Conservation (phyloP, 2,113 vertebrate genomes). For the Mustelus asterias region DNA sequence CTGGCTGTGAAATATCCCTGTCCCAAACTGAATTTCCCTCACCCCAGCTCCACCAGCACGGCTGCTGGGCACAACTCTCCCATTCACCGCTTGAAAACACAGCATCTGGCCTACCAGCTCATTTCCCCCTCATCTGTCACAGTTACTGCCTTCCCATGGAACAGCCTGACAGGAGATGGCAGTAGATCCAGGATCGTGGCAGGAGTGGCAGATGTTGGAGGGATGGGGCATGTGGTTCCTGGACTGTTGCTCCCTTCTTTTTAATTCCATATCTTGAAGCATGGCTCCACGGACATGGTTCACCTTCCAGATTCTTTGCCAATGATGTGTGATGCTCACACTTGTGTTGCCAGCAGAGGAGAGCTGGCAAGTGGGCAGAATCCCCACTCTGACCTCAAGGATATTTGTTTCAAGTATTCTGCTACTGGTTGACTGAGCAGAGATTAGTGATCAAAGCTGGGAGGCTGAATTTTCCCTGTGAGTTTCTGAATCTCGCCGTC, state of each 20-base stretch:
- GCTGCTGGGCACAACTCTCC: too few relatives aligned
- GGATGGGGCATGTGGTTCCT: background rate
- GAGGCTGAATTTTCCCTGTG: too few relatives aligned
- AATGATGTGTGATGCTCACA: background rate
- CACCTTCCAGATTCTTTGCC: background rate
- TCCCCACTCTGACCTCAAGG: too few relatives aligned
- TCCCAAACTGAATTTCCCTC: too few relatives aligned
- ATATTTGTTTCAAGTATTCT: background rate
- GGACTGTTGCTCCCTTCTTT: background rate
- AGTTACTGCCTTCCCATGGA: background rate
- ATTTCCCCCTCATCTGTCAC: background rate
- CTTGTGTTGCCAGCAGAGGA: background rate
- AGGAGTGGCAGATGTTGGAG: background rate
- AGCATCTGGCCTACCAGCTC: background rate
- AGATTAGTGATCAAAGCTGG: background rate
- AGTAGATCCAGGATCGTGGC: background rate
- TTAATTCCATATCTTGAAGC: background rate
- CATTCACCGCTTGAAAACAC: too few relatives aligned
- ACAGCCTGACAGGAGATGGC: background rate
- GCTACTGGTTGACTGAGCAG: background rate
- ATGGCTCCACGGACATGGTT: background rate
- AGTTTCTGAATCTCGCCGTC: too few relatives aligned
- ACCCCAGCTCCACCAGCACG: background rate
- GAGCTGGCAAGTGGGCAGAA: background rate
- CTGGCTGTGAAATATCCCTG: too few relatives aligned